Base-by-base conservation (phyloP, 2,113 vertebrate species). In the Alces alces region DNA sequence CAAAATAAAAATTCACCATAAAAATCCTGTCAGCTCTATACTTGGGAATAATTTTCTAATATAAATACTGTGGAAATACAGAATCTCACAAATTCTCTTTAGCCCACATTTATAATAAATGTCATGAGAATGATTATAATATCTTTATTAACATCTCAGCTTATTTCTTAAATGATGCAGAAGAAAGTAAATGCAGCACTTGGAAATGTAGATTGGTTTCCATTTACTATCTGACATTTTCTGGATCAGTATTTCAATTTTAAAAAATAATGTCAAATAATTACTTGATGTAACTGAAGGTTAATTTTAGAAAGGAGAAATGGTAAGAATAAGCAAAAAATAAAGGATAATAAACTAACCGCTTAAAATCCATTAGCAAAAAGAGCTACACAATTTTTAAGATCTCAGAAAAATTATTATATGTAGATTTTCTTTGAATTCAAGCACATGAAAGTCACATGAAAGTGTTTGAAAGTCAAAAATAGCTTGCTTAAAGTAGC, bases 151-250 rank as follows among this genome's bases (percentile, higher is more conserved):
- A 52, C 43, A 80, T 50, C 10, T 76, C n/a, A 45, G 70, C 2
- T 97, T 58, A 60, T 96, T 92, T 82, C 27, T 66, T 60, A 92
- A 86, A 89, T 98, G 95, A 97, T 98, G 83, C 86, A 94, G 89
- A 95, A 93, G 52, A 96, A 93, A 97, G 95, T 64, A 97, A 96
- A 97, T 97, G 89, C 6, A 96, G 57, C 88, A 96, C 86, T 61
- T 97, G 96, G 93, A 97, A 88, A 98, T 92, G 79, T 95, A 96
- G 97, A 94, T 64, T 98, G 57, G 85, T 95, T 97, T 97, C 90
- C 78, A 97, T 83, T 96, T n/a, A 89, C 57, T 33, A 86, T 61
- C 86, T 96, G 92, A 96, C 82, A 45, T 92, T 89, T 97, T 95
- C 93, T 76, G 91, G 89, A 87, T 89, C 88, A 96, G 88, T 27